These are phyloP conservation scores for Neodontobutis hainanensis DNA, from an alignment of 2,113 vertebrate species.

Conservation along the genomic window DNA sequence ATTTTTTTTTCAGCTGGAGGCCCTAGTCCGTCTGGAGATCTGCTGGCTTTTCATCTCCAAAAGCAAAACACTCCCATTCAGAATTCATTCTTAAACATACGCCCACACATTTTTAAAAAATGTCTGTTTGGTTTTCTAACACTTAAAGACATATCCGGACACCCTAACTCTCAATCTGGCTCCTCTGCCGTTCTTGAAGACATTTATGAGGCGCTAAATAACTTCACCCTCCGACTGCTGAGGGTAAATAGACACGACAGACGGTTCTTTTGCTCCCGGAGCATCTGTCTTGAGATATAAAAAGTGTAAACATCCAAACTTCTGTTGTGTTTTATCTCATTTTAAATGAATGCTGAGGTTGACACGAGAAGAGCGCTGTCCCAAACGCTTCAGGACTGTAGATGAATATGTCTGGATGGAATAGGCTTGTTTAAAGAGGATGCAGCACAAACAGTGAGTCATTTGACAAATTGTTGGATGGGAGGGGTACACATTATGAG, in stretches of 20 bases:
- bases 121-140: constrained; percentile 9
- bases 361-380: too few species aligned
- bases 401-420: too few species aligned
- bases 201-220: constrained; percentile 60
- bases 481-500: too few species aligned
- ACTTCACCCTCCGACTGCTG: constrained; percentile 20
- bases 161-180: neutral
- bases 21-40: constrained; percentile 37
- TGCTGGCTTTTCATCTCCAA: constrained; percentile 26
- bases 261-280: neutral
- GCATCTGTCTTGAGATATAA: neutral
- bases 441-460: too few species aligned
- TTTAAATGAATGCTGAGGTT: neutral
- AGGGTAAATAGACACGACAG: constrained; percentile 47
- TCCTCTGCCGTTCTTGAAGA: constrained; percentile 39
- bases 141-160: constrained; percentile 3
- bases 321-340: constrained; percentile 8
- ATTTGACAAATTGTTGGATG: too few species aligned
- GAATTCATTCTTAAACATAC: constrained; percentile 36
- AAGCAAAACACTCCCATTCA: constrained; percentile 20
- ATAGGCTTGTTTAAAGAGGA: too few species aligned
- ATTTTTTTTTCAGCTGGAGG: constrained; percentile 51
- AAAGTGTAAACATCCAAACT: constrained; percentile 16
- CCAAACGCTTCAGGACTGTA: too few species aligned
- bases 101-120: constrained; percentile 15